A percentile compares a stretch with the other conserved stretches of the same genome.
Conservation (phyloP, 2,113 vertebrate genomes). For the Channa maculata region DNA sequence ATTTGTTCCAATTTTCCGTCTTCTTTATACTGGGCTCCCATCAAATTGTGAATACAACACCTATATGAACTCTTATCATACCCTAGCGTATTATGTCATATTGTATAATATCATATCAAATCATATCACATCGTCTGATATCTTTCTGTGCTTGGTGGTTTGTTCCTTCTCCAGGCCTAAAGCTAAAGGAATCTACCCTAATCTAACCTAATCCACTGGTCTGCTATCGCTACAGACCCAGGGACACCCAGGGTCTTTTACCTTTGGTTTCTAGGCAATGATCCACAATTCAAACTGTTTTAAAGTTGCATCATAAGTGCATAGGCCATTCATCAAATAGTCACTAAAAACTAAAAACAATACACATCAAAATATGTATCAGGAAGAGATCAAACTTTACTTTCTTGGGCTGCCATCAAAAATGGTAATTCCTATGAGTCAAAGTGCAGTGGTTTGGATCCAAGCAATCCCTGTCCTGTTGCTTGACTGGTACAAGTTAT, state of each 20-base stretch:
- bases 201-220: too few relatives aligned
- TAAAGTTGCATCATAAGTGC: too few relatives aligned
- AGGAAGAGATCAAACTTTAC: neutral
- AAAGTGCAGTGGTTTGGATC: slow-evolving; percentile 73
- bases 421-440: slow-evolving; percentile 58
- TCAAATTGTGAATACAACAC: slow-evolving; percentile 3
- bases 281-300: too few relatives aligned
- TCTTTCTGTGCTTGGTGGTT: neutral
- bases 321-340: too few relatives aligned
- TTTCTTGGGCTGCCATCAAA: slow-evolving; percentile 23
- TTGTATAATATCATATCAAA: neutral
- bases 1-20: slow-evolving; percentile 3
- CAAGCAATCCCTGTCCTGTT: slow-evolving; percentile 69
- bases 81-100: neutral
- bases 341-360: too few relatives aligned
- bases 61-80: too few relatives aligned
- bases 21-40: neutral
- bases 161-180: neutral
- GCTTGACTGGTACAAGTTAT: slow-evolving; percentile 75
- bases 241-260: too few relatives aligned
- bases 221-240: neutral
- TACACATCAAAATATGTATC: neutral
- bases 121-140: neutral
- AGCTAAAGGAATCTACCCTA: neutral
- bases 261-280: neutral